These are phyloP conservation scores for Percopsis omiscomaycus DNA, from an alignment of 2,797 vertebrate genomes.

Conservation along the genomic window DNA sequence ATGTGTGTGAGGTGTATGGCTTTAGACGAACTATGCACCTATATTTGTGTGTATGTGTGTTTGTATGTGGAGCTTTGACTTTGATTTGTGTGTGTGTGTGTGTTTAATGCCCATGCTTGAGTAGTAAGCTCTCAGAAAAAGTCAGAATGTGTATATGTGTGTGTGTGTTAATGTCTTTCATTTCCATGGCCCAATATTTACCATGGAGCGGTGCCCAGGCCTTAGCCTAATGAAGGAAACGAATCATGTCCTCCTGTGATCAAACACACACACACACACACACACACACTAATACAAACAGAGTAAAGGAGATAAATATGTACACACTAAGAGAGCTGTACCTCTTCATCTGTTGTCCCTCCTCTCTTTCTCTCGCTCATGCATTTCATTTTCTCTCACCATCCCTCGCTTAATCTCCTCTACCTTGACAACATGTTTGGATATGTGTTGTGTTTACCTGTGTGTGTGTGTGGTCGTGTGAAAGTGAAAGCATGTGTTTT, in stretches of 20 bases:
- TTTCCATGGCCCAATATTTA: constrained; percentile 77
- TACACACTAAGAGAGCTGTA: constrained; percentile 33
- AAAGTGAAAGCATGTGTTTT: constrained; percentile 37
- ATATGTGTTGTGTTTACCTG: constrained; percentile 2
- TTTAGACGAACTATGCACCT: background rate
- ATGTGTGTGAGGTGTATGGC: constrained; percentile 10
- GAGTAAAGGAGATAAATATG: background rate
- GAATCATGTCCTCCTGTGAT: constrained; percentile 67
- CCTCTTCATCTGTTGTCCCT: background rate
- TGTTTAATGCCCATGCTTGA: constrained; percentile 41
- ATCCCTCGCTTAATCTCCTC: constrained; percentile 30
- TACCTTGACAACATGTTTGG: background rate
- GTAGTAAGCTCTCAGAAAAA: background rate
- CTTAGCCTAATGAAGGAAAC: constrained; percentile 74
- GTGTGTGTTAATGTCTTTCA: constrained; percentile 60
- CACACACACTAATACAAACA: background rate
- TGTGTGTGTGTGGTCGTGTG: constrained; percentile 9
- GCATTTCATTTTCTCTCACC: constrained; percentile 39
- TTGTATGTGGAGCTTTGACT: constrained; percentile 1
- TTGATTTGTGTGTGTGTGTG: constrained; percentile 34
- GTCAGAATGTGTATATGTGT: constrained; percentile 16
- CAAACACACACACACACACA: constrained; percentile 25
- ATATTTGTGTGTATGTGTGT: constrained; percentile 5
- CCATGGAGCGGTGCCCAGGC: constrained; percentile 68
- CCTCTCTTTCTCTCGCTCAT: no score